A percentile compares a stretch with the other conserved stretches of the same genome.
Evolutionary conservation across 2,888 invertebrate genomes (phyloP).

Genomic region (Bugulina stolonifera): DNA sequence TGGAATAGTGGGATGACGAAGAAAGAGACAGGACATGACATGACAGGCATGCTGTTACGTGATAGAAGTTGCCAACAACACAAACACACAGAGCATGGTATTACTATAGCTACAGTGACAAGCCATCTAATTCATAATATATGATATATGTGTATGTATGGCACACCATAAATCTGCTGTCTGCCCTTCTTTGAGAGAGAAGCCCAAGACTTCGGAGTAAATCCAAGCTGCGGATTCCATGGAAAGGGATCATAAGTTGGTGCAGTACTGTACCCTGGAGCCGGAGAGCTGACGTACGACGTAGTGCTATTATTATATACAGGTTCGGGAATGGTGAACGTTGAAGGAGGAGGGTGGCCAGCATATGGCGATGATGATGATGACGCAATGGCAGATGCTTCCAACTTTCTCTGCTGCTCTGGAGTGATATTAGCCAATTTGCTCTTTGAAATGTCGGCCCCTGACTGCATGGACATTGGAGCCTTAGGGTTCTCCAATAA

Average conservation of each 20-base stretch:
- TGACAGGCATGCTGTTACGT: too few relatives aligned
- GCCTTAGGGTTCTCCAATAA: neutral
- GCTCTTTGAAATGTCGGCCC: neutral
- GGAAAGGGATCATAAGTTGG: constrained; percentile 12
- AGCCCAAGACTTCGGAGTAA: constrained; percentile 5
- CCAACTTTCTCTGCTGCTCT: constrained; percentile 50
- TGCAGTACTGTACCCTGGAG: neutral
- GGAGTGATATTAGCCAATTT: constrained; percentile 39
- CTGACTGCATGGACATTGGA: neutral
- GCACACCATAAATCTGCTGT: constrained; percentile 16
- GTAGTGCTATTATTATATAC: neutral
- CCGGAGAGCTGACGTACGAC: neutral
- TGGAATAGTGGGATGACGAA: too few relatives aligned
- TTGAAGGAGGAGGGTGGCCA: neutral
- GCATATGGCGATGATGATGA: too few relatives aligned
- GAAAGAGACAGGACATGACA: too few relatives aligned
- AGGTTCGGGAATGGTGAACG: neutral
- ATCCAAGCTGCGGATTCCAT: neutral
- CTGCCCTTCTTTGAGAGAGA: neutral
- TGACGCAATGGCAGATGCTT: neutral
- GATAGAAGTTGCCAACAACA: too few relatives aligned
- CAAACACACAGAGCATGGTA: too few relatives aligned
- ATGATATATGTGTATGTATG: neutral
- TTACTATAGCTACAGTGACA: too few relatives aligned
- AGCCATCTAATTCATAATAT: too few relatives aligned